Percentiles rank a stretch among this genome's conserved stretches.
Evolutionary conservation across 2,797 vertebrate species (phyloP).

Genomic region (Chaunax sp.): DNA sequence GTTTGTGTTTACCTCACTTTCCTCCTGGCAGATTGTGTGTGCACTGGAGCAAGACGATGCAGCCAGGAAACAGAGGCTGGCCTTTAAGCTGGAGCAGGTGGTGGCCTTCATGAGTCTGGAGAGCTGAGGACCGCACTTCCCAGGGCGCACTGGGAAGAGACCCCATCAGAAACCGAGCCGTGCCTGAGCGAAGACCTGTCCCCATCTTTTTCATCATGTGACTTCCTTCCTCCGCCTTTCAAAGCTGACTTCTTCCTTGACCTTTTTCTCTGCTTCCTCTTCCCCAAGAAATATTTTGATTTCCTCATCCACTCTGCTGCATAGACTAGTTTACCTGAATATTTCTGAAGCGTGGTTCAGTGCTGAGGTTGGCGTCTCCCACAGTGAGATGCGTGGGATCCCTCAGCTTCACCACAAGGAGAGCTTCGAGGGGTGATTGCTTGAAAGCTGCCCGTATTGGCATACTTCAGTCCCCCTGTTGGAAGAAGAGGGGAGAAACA

Average conservation of each 20-base stretch:
- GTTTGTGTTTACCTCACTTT: constrained; percentile 41
- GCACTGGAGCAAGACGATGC: constrained; percentile 94
- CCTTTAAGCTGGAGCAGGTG: constrained; percentile 99
- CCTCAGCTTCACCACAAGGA: constrained; percentile 72
- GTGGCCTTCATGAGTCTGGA: constrained; percentile 99
- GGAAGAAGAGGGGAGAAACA: constrained; percentile 67
- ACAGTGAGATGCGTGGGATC: constrained; percentile 75
- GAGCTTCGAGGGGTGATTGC: constrained; percentile 71
- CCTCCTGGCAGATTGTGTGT: constrained; percentile 89
- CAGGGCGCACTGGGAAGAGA: constrained; percentile 93
- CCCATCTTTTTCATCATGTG: constrained; percentile 77
- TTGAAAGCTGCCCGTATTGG: constrained; percentile 79
- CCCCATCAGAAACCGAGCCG: constrained; percentile 96
- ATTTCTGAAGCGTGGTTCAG: constrained; percentile 71
- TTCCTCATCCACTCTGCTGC: constrained; percentile 87
- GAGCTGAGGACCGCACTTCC: constrained; percentile 98
- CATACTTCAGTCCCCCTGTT: constrained; percentile 72
- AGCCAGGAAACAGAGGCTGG: constrained; percentile 98
- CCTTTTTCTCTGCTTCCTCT: constrained; percentile 76
- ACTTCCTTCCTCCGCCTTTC: constrained; percentile 77
- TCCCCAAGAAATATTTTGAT: constrained; percentile 87
- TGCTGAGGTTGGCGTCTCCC: constrained; percentile 72
- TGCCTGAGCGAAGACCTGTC: constrained; percentile 99
- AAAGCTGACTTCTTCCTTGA: constrained; percentile 77
- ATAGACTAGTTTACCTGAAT: constrained; percentile 83